phyloP scores from a whole-genome alignment of 2,888 invertebrate genomes.

The Gonocerus acuteangulatus region DNA sequence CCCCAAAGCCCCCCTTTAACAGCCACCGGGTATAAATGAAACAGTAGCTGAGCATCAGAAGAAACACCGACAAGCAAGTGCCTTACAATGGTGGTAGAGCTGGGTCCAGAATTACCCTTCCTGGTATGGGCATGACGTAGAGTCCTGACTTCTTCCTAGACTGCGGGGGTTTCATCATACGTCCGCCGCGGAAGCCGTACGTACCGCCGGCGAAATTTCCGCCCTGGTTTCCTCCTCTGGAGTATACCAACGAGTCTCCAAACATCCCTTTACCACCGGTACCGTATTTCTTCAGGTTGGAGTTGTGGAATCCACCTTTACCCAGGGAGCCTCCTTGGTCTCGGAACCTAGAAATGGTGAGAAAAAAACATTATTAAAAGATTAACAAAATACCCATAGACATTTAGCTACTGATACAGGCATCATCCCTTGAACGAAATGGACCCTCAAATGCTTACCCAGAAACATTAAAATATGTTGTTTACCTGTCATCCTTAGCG shows the following conservation, averaged over 20 bases:
- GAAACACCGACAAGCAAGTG: too few relatives aligned
- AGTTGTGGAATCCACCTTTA: conserved; percentile 38
- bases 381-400: background rate
- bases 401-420: too few relatives aligned
- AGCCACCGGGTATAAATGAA: too few relatives aligned
- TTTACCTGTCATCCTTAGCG: conserved; percentile 37
- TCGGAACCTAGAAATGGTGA: conserved; percentile 31
- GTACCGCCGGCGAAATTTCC: conserved; percentile 27
- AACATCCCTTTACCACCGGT: conserved; percentile 37
- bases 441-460: too few relatives aligned
- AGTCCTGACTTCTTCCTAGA: conserved; percentile 26
- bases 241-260: conserved; percentile 36
- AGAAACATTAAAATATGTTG: too few relatives aligned
- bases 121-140: conserved; percentile 37
- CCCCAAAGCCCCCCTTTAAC: too few relatives aligned
- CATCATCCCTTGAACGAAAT: too few relatives aligned
- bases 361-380: background rate
- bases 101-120: too few relatives aligned
- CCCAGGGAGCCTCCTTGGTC: conserved; percentile 38
- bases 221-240: background rate
- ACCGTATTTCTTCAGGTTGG: conserved; percentile 37
- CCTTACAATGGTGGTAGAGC: too few relatives aligned
- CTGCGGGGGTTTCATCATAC: background rate
- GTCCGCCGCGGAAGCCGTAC: conserved; percentile 28
- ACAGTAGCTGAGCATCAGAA: too few relatives aligned